Conservation (phyloP, 2,797 vertebrate species). For the Microcaecilia unicolor region DNA sequence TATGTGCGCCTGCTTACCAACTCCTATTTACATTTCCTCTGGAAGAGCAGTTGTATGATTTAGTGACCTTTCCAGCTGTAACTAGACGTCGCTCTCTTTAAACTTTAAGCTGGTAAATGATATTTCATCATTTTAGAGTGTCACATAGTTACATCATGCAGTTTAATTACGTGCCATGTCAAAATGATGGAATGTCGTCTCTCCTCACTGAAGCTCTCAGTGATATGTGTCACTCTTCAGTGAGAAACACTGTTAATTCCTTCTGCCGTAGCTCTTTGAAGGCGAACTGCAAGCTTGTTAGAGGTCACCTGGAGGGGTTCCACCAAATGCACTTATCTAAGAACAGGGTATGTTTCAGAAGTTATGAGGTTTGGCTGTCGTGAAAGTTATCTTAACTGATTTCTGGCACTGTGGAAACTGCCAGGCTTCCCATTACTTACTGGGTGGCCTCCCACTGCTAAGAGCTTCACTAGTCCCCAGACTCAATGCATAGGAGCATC, state of each 20-base stretch:
- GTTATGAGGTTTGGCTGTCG: no score
- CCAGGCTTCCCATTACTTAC: no score
- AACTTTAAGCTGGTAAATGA: background rate
- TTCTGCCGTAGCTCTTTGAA: slow-evolving; percentile 11
- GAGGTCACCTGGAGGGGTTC: no score
- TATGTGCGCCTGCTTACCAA: no score
- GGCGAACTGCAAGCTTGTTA: no score
- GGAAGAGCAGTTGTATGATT: slow-evolving; percentile 8
- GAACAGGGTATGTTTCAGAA: no score
- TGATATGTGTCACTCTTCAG: slow-evolving; percentile 6
- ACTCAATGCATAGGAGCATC: no score
- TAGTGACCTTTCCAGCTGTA: slow-evolving; percentile 12
- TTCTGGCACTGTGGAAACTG: no score
- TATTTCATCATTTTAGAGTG: slow-evolving; percentile 10
- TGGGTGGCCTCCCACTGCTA: no score
- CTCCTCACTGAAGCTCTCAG: background rate
- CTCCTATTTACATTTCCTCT: slow-evolving; percentile 16
- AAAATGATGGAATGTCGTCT: background rate
- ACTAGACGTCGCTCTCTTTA: slow-evolving; percentile 6
- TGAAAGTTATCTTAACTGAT: no score
- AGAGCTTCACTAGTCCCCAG: no score
- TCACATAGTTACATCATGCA: background rate
- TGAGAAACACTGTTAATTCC: background rate
- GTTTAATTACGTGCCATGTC: slow-evolving; percentile 7
- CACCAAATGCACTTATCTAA: no score